Evolutionary conservation across 2,797 vertebrate species (phyloP).

Genomic region (Myotis daubentonii): DNA sequence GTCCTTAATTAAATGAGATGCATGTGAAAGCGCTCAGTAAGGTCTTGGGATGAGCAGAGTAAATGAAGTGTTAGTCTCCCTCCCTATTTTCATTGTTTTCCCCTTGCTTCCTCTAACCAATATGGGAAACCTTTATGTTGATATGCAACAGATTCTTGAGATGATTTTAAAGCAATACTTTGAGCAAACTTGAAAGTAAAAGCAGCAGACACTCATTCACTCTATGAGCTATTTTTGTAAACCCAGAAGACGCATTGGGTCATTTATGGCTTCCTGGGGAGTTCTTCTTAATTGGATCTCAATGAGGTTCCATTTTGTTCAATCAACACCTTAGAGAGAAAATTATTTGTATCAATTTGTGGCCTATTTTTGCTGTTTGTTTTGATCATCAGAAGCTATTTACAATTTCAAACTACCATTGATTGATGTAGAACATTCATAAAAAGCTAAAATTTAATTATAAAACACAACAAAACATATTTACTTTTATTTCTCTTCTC

Average conservation of each 20-base stretch:
- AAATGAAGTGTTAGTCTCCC: not conserved
- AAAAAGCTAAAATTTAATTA: conserved; percentile 75
- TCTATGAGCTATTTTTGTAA: conserved; percentile 65
- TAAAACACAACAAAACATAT: conserved; percentile 57
- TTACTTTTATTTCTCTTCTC: conserved; percentile 59
- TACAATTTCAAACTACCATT: conserved; percentile 72
- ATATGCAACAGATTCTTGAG: not conserved
- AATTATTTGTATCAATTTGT: conserved; percentile 75
- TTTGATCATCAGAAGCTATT: conserved; percentile 76
- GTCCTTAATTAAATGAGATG: conserved; percentile 12
- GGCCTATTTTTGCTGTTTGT: conserved; percentile 76
- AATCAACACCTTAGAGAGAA: conserved; percentile 77
- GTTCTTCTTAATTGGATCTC: conserved; percentile 73
- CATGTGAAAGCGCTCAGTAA: not conserved
- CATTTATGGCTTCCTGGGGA: conserved; percentile 60
- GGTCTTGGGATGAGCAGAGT: not conserved
- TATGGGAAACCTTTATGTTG: not conserved
- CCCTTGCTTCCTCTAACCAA: not conserved
- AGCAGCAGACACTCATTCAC: conserved; percentile 12
- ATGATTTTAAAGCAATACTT: conserved; percentile 14
- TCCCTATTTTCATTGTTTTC: not conserved
- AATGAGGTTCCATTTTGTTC: conserved; percentile 76
- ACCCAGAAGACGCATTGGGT: conserved; percentile 49
- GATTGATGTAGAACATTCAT: conserved; percentile 66
- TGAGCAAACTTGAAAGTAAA: not conserved